phyloP scores from a whole-genome alignment of 2,888 invertebrate genomes.

The Lasioglossum lativentre region DNA sequence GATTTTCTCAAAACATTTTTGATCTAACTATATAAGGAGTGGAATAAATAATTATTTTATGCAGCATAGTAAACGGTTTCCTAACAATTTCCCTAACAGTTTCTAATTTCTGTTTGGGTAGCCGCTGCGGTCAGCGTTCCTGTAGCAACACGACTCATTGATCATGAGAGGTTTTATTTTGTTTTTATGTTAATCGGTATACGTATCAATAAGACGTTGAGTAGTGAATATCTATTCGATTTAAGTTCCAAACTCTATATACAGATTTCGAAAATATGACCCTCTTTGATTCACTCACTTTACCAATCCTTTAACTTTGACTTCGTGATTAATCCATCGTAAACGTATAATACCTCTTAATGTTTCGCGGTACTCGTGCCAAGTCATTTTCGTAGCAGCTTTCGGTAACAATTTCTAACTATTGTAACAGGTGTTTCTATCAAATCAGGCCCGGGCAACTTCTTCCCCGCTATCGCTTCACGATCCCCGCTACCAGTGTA shows the following conservation, averaged over 20 bases:
- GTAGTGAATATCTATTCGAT: background rate
- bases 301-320: background rate
- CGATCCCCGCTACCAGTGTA: too few relatives aligned
- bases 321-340: background rate
- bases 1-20: too few relatives aligned
- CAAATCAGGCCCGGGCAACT: too few relatives aligned
- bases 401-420: background rate
- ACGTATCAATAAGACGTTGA: background rate
- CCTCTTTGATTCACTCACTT: background rate
- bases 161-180: constrained; percentile 16
- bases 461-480: too few relatives aligned
- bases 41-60: too few relatives aligned
- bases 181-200: background rate
- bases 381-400: background rate
- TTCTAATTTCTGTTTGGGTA: constrained; percentile 3
- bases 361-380: background rate
- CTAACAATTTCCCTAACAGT: constrained; percentile 9
- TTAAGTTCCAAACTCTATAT: background rate
- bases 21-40: too few relatives aligned
- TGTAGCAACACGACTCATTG: constrained; percentile 12
- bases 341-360: constrained; percentile 1
- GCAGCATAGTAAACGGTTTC: too few relatives aligned
- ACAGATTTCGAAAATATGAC: background rate
- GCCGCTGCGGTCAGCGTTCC: background rate
- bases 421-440: background rate